Percentiles rank a stretch among this genome's conserved stretches.
Evolutionary conservation across 2,888 invertebrate species (phyloP).

Genomic region (Chaetogeoica ovagalla): DNA sequence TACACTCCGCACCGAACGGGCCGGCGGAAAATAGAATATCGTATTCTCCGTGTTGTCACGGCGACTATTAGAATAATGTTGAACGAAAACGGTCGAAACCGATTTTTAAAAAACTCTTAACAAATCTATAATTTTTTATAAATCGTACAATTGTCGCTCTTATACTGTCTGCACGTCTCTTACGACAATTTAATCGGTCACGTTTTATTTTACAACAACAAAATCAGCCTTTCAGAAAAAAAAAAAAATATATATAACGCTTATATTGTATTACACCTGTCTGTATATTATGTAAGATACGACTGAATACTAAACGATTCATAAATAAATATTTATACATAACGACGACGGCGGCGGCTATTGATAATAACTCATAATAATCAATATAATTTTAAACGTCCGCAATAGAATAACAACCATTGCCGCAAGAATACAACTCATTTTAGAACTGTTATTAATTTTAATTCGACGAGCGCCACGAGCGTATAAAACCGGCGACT

Average conservation of each 20-base stretch:
- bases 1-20: too few species aligned
- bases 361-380: neutral
- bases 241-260: neutral
- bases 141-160: too few species aligned
- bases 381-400: neutral
- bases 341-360: neutral
- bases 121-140: too few species aligned
- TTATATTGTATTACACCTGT: neutral
- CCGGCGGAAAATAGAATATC: too few species aligned
- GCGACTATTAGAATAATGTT: too few species aligned
- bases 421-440: neutral
- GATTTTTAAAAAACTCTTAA: too few species aligned
- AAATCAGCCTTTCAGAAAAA: too few species aligned
- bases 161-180: too few species aligned
- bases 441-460: slow-evolving; percentile 4
- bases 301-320: neutral
- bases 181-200: too few species aligned
- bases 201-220: too few species aligned
- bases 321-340: neutral
- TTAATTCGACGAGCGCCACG: neutral
- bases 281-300: neutral
- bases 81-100: too few species aligned
- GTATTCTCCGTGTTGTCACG: too few species aligned
- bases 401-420: slow-evolving; percentile 6
- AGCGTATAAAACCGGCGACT: neutral